A percentile compares a stretch with the other conserved stretches of the same genome.
These are phyloP conservation scores for Acheta domesticus DNA, from an alignment of 2,888 invertebrate genomes.

Conservation along the genomic window DNA sequence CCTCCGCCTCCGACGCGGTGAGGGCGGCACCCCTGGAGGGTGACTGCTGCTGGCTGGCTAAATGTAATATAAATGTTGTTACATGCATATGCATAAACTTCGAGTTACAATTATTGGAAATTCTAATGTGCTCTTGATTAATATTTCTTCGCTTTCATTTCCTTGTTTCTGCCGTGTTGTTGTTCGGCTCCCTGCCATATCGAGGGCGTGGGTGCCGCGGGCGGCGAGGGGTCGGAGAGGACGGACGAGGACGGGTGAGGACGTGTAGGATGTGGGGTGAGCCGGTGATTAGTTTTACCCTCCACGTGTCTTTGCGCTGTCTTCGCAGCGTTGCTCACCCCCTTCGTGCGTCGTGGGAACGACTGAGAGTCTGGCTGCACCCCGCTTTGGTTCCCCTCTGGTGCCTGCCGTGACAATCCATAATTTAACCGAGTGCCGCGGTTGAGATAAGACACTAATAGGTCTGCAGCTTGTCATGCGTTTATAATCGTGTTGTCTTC, in stretches of 20 bases:
- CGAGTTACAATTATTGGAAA: conserved; percentile 18
- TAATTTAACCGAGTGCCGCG: too few relatives aligned
- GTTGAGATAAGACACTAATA: too few relatives aligned
- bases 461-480: too few relatives aligned
- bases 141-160: conserved; percentile 21
- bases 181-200: not conserved
- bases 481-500: too few relatives aligned
- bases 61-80: conserved; percentile 33
- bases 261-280: not conserved
- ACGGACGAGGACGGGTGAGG: not conserved
- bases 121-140: conserved; percentile 27
- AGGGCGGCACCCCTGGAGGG: not conserved
- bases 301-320: not conserved
- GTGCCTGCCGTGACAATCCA: too few relatives aligned
- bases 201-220: not conserved
- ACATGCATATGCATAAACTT: conserved; percentile 34
- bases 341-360: not conserved
- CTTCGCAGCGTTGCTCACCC: not conserved
- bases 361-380: not conserved
- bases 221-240: not conserved
- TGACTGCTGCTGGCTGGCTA: conserved; percentile 6
- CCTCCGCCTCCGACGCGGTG: not conserved
- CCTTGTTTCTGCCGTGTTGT: conserved; percentile 19
- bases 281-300: not conserved
- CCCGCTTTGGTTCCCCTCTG: not conserved